Evolutionary conservation across 2,113 vertebrate genomes (phyloP).

Genomic region (Psammodynastes pulverulentus): DNA sequence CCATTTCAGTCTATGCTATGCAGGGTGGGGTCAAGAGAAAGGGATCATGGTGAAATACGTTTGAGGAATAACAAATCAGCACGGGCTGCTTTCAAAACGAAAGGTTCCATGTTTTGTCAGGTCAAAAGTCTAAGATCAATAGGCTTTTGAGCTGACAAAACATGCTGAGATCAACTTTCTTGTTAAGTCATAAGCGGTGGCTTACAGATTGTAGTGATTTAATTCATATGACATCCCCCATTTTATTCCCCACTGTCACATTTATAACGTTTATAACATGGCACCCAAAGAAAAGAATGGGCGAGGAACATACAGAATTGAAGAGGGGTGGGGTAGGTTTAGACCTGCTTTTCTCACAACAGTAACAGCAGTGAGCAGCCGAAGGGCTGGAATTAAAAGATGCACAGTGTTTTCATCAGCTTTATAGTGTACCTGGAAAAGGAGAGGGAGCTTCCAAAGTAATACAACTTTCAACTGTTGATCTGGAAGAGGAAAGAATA

Average conservation of each 20-base stretch:
- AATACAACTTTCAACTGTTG: slow-evolving; percentile 37
- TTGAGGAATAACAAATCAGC: not conserved
- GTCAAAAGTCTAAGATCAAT: too few species aligned
- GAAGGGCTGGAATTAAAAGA: not conserved
- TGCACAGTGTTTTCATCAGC: not conserved
- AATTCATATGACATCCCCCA: not conserved
- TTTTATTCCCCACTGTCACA: not conserved
- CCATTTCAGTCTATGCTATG: not conserved
- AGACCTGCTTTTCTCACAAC: not conserved
- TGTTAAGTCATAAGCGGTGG: not conserved
- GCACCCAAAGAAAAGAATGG: not conserved
- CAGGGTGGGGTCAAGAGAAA: not conserved
- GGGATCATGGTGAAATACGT: not conserved
- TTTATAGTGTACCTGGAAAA: slow-evolving; percentile 60
- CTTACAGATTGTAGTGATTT: not conserved
- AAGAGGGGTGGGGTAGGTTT: not conserved
- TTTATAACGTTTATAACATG: not conserved
- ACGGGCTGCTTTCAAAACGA: not conserved
- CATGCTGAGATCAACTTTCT: not conserved
- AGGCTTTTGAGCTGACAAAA: too few species aligned
- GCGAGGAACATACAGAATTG: not conserved
- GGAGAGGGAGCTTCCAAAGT: slow-evolving; percentile 39
- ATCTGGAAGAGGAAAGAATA: slow-evolving; percentile 43
- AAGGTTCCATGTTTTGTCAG: not conserved
- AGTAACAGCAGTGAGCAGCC: not conserved